Percentiles rank a stretch among this genome's conserved stretches.
Conservation (phyloP, 2,888 invertebrate species). For the Apocheima hispidaria region DNA sequence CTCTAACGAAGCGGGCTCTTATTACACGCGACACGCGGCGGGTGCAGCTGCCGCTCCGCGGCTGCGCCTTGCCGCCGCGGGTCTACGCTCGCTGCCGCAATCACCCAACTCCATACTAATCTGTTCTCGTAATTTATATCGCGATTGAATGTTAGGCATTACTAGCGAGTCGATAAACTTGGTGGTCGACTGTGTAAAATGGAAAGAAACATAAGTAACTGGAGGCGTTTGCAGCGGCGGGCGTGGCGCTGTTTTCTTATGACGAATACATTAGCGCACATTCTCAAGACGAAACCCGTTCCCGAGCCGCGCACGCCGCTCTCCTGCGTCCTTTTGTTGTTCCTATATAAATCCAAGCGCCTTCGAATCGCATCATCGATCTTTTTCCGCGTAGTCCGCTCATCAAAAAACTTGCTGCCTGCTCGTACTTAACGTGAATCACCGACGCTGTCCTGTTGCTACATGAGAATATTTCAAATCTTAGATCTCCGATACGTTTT, state of each 20-base stretch:
- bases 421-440: slow-evolving; percentile 58
- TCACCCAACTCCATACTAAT: slow-evolving; percentile 9
- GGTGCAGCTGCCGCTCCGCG: slow-evolving; percentile 64
- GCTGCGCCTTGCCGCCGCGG: slow-evolving; percentile 18
- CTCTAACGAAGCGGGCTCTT: slow-evolving; percentile 80
- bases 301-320: slow-evolving; percentile 54
- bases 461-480: slow-evolving; percentile 44
- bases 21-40: slow-evolving; percentile 65
- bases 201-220: slow-evolving; percentile 61
- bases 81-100: slow-evolving; percentile 15
- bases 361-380: slow-evolving; percentile 66
- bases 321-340: slow-evolving; percentile 64
- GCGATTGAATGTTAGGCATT: slow-evolving; percentile 32
- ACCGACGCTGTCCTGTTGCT: slow-evolving; percentile 57
- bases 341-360: slow-evolving; percentile 75
- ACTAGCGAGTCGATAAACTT: slow-evolving; percentile 36
- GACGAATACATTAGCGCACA: slow-evolving; percentile 70
- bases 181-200: slow-evolving; percentile 54
- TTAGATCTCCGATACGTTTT: slow-evolving; percentile 44
- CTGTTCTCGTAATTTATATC: slow-evolving; percentile 24
- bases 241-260: slow-evolving; percentile 65
- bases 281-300: slow-evolving; percentile 77
- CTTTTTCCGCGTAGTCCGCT: slow-evolving; percentile 68
- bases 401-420: slow-evolving; percentile 69
- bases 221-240: slow-evolving; percentile 55